phyloP scores from a whole-genome alignment of 1,140 invertebrate genomes.

The Lerema accius region DNA sequence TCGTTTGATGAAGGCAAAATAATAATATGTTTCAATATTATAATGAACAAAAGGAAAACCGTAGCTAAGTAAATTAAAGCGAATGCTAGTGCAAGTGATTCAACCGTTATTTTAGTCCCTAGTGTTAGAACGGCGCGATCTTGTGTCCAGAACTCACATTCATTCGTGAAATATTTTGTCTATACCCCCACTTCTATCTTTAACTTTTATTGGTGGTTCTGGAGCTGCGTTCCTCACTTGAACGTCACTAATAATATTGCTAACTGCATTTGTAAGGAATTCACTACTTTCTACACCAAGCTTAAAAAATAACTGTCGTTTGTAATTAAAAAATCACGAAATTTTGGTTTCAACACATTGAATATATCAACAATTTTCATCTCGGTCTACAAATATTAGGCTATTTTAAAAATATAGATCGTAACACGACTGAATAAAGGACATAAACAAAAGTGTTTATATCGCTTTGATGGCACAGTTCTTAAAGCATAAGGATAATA shows the following conservation, averaged over 20 bases:
- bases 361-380: too few species aligned
- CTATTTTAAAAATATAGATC: neutral
- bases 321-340: too few species aligned
- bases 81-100: slow-evolving; percentile 26
- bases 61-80: slow-evolving; percentile 12
- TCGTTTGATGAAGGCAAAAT: neutral
- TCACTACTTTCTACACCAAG: too few species aligned
- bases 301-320: too few species aligned
- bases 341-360: too few species aligned
- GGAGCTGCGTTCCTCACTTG: slow-evolving; percentile 16
- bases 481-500: slow-evolving; percentile 1
- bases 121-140: slow-evolving; percentile 19
- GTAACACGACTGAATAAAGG: neutral
- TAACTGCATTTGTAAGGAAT: slow-evolving; percentile 5
- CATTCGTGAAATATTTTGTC: slow-evolving; percentile 36
- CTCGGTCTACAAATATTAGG: neutral
- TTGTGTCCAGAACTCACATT: slow-evolving; percentile 23
- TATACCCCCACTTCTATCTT: slow-evolving; percentile 38
- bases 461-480: slow-evolving; percentile 1
- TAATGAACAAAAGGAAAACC: slow-evolving; percentile 25
- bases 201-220: slow-evolving; percentile 36
- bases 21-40: neutral
- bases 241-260: slow-evolving; percentile 21
- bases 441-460: slow-evolving; percentile 1
- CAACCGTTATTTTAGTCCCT: slow-evolving; percentile 33